Conservation (phyloP, 2,797 vertebrate genomes). For the Acropternis orthonyx region DNA sequence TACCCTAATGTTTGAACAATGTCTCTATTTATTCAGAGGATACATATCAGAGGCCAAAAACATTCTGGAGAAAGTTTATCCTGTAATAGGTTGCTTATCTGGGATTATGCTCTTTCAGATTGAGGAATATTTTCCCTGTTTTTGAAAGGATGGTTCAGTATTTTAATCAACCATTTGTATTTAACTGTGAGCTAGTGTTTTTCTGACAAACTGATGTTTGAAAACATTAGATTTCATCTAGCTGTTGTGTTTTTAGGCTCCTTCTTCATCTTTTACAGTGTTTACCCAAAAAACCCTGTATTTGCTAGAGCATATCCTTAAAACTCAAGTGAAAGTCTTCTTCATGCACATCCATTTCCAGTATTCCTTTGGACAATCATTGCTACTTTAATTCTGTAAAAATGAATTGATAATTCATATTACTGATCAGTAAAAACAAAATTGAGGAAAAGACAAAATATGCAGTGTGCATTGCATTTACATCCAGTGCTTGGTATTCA, state of each 20-base stretch:
- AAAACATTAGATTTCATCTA: neutral
- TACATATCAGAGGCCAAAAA: neutral
- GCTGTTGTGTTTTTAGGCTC: neutral
- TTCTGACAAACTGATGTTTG: neutral
- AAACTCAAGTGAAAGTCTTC: neutral
- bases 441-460: neutral
- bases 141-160: neutral
- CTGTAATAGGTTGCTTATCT: neutral
- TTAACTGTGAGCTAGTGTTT: neutral
- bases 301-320: neutral
- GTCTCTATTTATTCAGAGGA: neutral
- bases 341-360: neutral
- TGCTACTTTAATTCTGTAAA: neutral
- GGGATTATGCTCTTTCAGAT: neutral
- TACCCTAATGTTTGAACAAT: neutral
- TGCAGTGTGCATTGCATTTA: rapidly evolving
- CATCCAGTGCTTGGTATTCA: rapidly evolving
- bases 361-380: neutral
- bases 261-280: neutral
- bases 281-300: neutral
- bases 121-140: neutral
- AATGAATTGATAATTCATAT: neutral
- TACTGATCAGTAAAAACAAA: neutral
- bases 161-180: neutral
- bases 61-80: neutral